Evolutionary conservation across 1,140 invertebrate species (phyloP), one percentile per base, ranked within the genome.

Genomic region (Heliconius hewitsoni): DNA sequence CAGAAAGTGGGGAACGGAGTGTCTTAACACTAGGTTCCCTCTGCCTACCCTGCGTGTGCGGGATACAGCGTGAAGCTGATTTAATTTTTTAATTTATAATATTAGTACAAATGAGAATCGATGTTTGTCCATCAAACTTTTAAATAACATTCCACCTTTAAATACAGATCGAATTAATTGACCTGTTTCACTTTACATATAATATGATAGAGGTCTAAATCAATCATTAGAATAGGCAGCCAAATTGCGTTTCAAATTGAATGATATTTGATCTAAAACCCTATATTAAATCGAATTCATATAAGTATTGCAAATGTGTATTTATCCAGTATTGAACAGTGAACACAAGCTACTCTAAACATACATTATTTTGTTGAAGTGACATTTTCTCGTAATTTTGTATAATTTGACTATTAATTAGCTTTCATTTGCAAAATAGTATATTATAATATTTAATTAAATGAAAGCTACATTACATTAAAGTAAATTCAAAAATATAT

Each of bases 211-310:
- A n/a, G 23, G 19, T 57, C 8, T 52, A 19, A 19, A 52, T 6
- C 18, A 52, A 52, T 52, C 23, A 66, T 30, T 66, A n/a, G 19
- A 27, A 23, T 27, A 23, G 11, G 3, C 57, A 16, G 23, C 2
- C 57, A 66, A 27, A 66, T 60, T 27, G 23, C 57, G 27, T 60
- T 60, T 27, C 23, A 60, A 60, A 60, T 66, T 66, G 57, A 66
- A 66, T 16, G 57, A 66, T 27, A 27, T 27, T 66, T 66, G 57
- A 66, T 66, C 23, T 66, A 66, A 66, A 27, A 19, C 9, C 37
- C 55, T 8, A 57, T 75, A 55, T 66, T 75, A 76, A 76, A 50
- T 76, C 39, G 71, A 76, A 76, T 76, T 70, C 23, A 76, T 70
- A 76, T 70, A 46, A 11, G 13, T 46, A 66, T 13, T 66, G 23